Evolutionary conservation across 2,888 invertebrate genomes (phyloP).

Genomic region (Sthenelais limicola): DNA sequence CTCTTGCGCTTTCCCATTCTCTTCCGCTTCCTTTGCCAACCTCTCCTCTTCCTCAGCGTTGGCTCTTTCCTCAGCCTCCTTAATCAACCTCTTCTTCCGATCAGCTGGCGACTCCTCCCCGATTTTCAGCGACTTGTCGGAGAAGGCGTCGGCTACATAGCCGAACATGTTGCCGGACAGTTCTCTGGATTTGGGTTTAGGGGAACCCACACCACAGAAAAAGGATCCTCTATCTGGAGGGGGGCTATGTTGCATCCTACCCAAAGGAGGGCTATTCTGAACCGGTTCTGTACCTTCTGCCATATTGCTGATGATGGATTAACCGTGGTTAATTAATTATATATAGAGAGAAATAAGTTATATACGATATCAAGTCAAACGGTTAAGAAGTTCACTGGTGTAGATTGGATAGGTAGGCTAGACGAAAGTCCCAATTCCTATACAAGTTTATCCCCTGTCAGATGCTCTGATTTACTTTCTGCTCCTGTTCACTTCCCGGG

Average conservation of each 20-base stretch:
- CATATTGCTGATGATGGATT: no score
- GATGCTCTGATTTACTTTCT: no score
- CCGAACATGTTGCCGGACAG: slow-evolving; percentile 22
- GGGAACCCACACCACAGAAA: slow-evolving; percentile 31
- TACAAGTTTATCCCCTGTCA: no score
- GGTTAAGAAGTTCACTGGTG: no score
- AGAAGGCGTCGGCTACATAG: slow-evolving; percentile 25
- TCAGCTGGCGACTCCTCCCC: slow-evolving; percentile 23
- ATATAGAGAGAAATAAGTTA: no score
- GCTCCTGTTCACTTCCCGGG: no score
- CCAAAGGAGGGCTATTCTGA: slow-evolving; percentile 25
- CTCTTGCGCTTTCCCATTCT: neutral
- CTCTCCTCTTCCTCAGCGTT: slow-evolving; percentile 17
- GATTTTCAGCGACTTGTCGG: slow-evolving; percentile 14
- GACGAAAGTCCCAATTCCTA: no score
- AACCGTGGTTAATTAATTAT: no score
- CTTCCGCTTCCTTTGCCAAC: neutral
- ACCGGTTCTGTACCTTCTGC: no score
- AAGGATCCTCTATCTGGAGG: slow-evolving; percentile 14
- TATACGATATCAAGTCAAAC: no score
- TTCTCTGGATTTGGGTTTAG: slow-evolving; percentile 27
- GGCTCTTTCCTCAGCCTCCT: slow-evolving; percentile 20
- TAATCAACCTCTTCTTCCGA: neutral
- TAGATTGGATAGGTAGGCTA: no score
- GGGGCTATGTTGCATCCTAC: no score